These are phyloP conservation scores for Idaea biselata DNA, from an alignment of 2,888 invertebrate species.

Conservation along the genomic window DNA sequence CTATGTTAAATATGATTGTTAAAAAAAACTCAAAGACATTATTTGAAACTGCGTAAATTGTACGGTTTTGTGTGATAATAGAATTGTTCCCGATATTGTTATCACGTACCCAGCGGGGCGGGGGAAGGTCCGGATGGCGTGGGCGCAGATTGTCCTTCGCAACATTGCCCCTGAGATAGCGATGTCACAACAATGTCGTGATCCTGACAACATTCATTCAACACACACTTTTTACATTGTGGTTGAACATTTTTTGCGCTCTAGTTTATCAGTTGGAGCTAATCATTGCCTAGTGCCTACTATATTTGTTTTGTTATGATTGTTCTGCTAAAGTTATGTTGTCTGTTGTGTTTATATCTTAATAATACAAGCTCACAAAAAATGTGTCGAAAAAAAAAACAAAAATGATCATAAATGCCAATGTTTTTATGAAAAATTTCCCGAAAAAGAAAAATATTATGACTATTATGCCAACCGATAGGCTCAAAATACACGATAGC, in stretches of 20 bases:
- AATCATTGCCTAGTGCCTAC: not conserved
- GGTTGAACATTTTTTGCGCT: conserved; percentile 9
- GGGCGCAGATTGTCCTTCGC: conserved; percentile 69
- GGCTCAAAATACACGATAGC: too few relatives aligned
- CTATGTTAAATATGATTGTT: too few relatives aligned
- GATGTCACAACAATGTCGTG: conserved; percentile 20
- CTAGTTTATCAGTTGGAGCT: not conserved
- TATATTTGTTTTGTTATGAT: too few relatives aligned
- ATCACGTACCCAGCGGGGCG: conserved; percentile 43
- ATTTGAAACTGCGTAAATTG: conserved; percentile 3
- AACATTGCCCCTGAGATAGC: conserved; percentile 59
- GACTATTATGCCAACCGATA: not conserved
- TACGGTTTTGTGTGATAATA: conserved; percentile 19
- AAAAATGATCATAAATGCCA: too few relatives aligned
- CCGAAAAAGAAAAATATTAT: not conserved
- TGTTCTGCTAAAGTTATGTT: too few relatives aligned
- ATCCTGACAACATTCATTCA: conserved; percentile 16
- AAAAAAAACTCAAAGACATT: not conserved
- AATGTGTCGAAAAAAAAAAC: too few relatives aligned
- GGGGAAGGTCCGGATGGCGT: conserved; percentile 53
- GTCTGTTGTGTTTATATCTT: too few relatives aligned
- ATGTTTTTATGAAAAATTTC: not conserved
- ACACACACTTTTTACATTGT: conserved; percentile 10
- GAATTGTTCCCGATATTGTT: conserved; percentile 20
- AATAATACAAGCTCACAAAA: too few relatives aligned